Evolutionary conservation across 2,888 invertebrate species (phyloP), one percentile per base, ranked within the genome.

Genomic region (Tromatobia lineatoria): DNA sequence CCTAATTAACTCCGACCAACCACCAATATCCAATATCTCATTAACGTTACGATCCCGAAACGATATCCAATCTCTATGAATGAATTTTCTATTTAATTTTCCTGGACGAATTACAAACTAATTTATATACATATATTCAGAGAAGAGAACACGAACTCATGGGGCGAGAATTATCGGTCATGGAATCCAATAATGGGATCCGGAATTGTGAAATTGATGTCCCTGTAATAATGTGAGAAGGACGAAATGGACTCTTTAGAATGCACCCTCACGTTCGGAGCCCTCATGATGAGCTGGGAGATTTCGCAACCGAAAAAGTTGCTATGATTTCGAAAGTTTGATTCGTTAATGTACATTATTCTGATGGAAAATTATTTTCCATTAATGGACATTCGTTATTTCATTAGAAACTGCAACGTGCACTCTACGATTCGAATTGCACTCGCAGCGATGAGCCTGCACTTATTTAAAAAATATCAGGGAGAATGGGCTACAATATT

Each of bases 21-120:
- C 57, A 2, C 42, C 23, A 15, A 50, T 71, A 34, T 54, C 57
- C 71, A 42, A 57, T 45, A 73, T 25, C 57, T 57, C 71, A 73
- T 59, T 73, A 57, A 73, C 15, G 61, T 61, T 34, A n/a, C 61
- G 6, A 15, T 59, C 29, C 13, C 42, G 20, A 64, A 38, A 66
- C 42, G 42, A 38, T 4, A 18, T 42, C 45, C 42, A 38, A 42
- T 45, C 45, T 66, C 45, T 15, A 20, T 20, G 66, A 66, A 66
- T 45, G 42, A 42, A 42, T 66, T 45, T 66, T 45, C 18, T n/a
- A 42, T 13, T 34, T 18, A 34, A n/a, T 47, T 1, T 34, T n/a
- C 11, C 34, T 6, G 20, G 34, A 38, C 70, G 38, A 20, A 38
- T 69, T 20, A 20, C 34, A n/a, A 13, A 10, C 70, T 23, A 54